Percentiles rank a stretch among this genome's conserved stretches.
phyloP scores from a whole-genome alignment of 2,888 invertebrate genomes.

The Galeruca laticollis region DNA sequence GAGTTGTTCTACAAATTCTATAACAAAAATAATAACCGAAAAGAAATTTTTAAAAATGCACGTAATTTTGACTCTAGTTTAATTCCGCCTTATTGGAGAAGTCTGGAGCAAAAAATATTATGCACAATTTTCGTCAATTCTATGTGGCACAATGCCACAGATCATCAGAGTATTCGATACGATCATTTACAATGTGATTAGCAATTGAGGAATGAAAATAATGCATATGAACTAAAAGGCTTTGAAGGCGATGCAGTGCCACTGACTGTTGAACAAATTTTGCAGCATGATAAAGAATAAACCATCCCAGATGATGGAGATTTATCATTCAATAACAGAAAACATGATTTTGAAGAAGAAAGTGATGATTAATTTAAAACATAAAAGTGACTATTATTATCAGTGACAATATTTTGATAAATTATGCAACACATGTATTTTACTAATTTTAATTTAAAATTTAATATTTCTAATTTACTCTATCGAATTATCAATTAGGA shows the following conservation, averaged over 20 bases:
- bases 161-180: neutral
- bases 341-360: no score
- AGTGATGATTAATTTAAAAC: no score
- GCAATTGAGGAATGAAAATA: neutral
- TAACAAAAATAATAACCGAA: neutral
- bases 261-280: constrained; percentile 24
- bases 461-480: no score
- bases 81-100: constrained; percentile 12
- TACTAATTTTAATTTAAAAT: no score
- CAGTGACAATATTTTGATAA: no score
- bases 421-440: no score
- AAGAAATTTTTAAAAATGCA: neutral
- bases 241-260: constrained; percentile 11
- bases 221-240: constrained; percentile 10
- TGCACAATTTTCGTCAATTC: constrained; percentile 10
- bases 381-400: no score
- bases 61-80: constrained; percentile 9
- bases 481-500: no score
- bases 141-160: constrained; percentile 7
- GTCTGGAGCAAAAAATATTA: constrained; percentile 16
- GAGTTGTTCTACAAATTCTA: constrained; percentile 4
- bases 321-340: neutral
- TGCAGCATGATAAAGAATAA: constrained; percentile 5
- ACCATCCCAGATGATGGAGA: constrained; percentile 15
- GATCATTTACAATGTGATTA: neutral